phyloP scores from a whole-genome alignment of 2,888 invertebrate species.

The Thyatira batis region DNA sequence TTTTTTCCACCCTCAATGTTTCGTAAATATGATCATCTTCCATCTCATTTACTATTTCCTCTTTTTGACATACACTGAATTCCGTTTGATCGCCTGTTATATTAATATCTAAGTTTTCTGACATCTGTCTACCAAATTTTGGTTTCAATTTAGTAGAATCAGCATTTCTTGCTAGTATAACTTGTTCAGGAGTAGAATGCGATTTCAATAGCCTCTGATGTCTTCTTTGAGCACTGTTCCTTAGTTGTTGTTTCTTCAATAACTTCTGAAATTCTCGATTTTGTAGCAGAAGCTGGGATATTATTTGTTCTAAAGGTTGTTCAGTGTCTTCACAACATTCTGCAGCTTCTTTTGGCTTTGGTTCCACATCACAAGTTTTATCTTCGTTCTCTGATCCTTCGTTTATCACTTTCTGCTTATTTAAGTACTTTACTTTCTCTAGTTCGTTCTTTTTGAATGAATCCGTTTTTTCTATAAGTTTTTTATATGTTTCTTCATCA shows the following conservation, averaged over 20 bases:
- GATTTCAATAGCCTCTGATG: slow-evolving; percentile 82
- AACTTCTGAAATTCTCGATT: slow-evolving; percentile 91
- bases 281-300: slow-evolving; percentile 91
- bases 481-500: slow-evolving; percentile 74
- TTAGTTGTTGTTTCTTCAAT: slow-evolving; percentile 87
- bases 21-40: slow-evolving; percentile 84
- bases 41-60: slow-evolving; percentile 43
- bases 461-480: slow-evolving; percentile 78
- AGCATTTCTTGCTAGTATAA: slow-evolving; percentile 62
- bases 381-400: slow-evolving; percentile 72
- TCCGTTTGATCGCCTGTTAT: slow-evolving; percentile 36
- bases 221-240: slow-evolving; percentile 78
- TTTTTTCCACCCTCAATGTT: slow-evolving; percentile 76
- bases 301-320: slow-evolving; percentile 88
- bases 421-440: slow-evolving; percentile 75
- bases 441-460: slow-evolving; percentile 80
- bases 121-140: slow-evolving; percentile 62
- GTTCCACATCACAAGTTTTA: slow-evolving; percentile 44
- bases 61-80: slow-evolving; percentile 33
- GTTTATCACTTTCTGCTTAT: slow-evolving; percentile 74
- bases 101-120: slow-evolving; percentile 55
- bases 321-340: slow-evolving; percentile 67
- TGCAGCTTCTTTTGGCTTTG: slow-evolving; percentile 37
- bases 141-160: slow-evolving; percentile 61
- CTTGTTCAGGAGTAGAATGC: slow-evolving; percentile 76